Percentiles rank a stretch among this genome's conserved stretches.
phyloP scores from a whole-genome alignment of 2,113 vertebrate species.

The Empidonax alnorum region DNA sequence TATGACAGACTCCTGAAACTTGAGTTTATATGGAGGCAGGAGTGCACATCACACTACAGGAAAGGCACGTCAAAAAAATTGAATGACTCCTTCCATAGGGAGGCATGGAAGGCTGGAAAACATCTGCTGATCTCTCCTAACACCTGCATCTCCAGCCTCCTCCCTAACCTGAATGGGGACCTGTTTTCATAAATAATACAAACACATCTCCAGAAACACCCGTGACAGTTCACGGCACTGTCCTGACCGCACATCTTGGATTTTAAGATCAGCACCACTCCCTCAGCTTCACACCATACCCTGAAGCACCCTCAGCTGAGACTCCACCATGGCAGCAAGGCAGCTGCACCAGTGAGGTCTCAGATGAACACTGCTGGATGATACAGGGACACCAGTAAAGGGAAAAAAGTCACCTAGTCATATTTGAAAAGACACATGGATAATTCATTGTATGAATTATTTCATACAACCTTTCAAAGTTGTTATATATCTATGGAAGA shows the following conservation, averaged over 20 bases:
- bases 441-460: not conserved
- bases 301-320: not conserved
- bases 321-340: not conserved
- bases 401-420: not conserved
- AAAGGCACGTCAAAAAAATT: not conserved
- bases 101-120: not conserved
- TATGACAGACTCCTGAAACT: not conserved
- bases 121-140: not conserved
- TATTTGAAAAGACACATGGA: not conserved
- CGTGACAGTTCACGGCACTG: not conserved
- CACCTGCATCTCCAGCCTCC: not conserved
- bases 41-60: not conserved
- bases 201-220: not conserved
- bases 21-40: not conserved
- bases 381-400: not conserved
- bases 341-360: not conserved
- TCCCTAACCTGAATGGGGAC: not conserved
- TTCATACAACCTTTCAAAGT: not conserved
- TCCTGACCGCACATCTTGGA: not conserved
- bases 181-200: not conserved
- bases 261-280: not conserved
- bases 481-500: not conserved
- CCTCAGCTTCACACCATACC: not conserved
- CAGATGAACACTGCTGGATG: fast-evolving
- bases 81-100: not conserved